Evolutionary conservation across 1,140 invertebrate genomes (phyloP).

Genomic region (Meloidogyne floridensis): DNA sequence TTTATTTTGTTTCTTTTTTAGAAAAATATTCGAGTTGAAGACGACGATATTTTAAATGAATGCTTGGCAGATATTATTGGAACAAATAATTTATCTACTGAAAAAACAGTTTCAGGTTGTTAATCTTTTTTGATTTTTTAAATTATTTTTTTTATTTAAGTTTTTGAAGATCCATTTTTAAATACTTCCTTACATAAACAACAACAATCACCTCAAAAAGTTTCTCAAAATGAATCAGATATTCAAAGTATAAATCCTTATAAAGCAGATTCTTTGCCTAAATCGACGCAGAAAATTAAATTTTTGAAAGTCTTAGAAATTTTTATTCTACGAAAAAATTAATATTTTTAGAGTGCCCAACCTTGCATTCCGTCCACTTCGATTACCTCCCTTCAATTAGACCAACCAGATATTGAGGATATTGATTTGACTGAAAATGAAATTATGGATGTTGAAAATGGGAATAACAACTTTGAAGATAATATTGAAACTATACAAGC

Average conservation of each 20-base stretch:
- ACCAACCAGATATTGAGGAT: no score
- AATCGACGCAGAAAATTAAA: neutral
- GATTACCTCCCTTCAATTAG: neutral
- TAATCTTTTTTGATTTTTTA: neutral
- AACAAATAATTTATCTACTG: neutral
- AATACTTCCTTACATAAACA: neutral
- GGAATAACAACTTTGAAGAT: no score
- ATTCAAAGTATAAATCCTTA: neutral
- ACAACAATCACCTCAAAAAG: neutral
- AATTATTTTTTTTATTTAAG: neutral
- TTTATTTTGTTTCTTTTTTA: conserved; percentile 17
- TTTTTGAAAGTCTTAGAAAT: neutral
- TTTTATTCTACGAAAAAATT: no score
- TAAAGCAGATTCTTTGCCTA: neutral
- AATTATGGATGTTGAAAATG: no score
- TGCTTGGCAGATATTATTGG: conserved; percentile 37
- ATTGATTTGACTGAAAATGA: no score
- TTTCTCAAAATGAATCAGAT: neutral
- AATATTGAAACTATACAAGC: neutral
- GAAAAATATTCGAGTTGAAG: conserved; percentile 34
- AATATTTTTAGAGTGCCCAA: neutral
- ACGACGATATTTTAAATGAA: conserved; percentile 45
- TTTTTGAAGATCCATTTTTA: neutral
- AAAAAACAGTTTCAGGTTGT: neutral
- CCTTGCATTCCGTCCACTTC: neutral